These are phyloP conservation scores for Rhineura floridana DNA, from an alignment of 2,113 vertebrate genomes.

Conservation along the genomic window DNA sequence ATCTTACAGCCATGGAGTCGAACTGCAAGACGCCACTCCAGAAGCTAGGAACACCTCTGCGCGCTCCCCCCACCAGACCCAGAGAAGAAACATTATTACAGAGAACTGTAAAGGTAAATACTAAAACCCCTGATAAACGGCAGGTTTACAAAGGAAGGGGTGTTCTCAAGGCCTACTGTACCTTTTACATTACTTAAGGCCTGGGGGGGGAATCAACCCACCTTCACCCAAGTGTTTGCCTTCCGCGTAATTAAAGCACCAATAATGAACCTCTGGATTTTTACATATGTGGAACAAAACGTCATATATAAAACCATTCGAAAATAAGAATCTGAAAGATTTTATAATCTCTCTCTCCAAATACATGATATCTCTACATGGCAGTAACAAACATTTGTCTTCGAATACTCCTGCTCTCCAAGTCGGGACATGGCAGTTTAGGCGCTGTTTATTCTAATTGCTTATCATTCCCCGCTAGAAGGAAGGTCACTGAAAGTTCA, in stretches of 20 bases:
- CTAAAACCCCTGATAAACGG: accelerated
- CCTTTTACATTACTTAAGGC: neutral
- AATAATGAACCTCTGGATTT: neutral
- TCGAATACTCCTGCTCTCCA: neutral
- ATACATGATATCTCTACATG: neutral
- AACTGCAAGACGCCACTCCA: constrained; percentile 83
- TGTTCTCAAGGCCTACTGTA: neutral
- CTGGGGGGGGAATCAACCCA: neutral
- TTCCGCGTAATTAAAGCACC: accelerated
- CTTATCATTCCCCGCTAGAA: constrained; percentile 2
- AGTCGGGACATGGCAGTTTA: neutral
- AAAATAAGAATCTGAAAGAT: neutral
- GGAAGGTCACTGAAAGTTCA: constrained; percentile 28
- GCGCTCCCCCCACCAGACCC: constrained; percentile 30
- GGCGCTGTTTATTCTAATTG: constrained; percentile 14
- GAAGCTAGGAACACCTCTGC: constrained; percentile 64
- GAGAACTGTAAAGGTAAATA: neutral
- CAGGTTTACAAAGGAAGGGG: too few species aligned
- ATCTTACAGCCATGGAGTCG: constrained; percentile 88
- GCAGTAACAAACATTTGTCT: neutral
- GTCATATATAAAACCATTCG: neutral
- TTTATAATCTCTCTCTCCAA: neutral
- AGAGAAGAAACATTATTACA: constrained; percentile 19
- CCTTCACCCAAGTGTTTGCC: neutral
- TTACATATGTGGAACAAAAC: neutral